Conservation (phyloP, 2,797 vertebrate genomes). For the Anomalospiza imberbis region DNA sequence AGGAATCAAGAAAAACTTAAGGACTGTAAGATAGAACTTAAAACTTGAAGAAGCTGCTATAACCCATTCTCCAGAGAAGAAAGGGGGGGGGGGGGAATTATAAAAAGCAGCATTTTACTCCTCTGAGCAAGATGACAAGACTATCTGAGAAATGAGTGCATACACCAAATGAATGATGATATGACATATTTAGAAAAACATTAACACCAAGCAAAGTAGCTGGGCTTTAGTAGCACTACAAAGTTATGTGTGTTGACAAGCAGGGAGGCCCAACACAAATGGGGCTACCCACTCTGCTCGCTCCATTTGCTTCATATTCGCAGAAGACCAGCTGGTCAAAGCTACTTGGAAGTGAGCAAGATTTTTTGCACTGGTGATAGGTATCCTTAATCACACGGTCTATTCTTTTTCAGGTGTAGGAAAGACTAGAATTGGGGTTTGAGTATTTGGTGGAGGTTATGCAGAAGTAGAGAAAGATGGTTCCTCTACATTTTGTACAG, state of each 20-base stretch:
- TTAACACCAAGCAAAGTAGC: background rate
- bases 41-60: background rate
- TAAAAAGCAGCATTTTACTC: background rate
- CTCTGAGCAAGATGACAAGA: background rate
- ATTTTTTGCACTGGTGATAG: background rate
- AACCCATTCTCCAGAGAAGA: background rate
- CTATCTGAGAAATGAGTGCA: background rate
- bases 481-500: background rate
- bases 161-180: background rate
- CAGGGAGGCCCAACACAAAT: fast-evolving
- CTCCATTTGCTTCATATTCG: background rate
- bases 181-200: background rate
- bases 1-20: background rate
- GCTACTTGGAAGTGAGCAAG: background rate
- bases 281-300: background rate
- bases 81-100: background rate
- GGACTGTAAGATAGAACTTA: background rate
- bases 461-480: background rate
- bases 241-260: background rate
- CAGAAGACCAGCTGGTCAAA: background rate
- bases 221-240: background rate
- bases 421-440: background rate
- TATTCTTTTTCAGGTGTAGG: background rate
- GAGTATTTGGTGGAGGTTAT: background rate
- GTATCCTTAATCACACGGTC: background rate